Base-by-base conservation (phyloP, 1,140 invertebrate species). In the Bombyx mori region DNA sequence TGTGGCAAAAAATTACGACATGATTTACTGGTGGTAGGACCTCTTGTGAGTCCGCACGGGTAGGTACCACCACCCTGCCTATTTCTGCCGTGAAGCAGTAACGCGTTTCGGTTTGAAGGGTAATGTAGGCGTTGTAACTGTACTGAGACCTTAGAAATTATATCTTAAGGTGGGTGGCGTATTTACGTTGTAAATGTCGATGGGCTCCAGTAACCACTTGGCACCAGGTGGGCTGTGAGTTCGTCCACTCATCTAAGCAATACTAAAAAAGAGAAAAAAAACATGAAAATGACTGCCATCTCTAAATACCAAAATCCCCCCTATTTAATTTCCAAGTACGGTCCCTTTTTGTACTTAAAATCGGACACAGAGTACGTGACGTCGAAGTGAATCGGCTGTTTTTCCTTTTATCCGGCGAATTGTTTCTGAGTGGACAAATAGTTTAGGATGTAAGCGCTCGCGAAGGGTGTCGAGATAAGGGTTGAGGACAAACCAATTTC, bases 371-470 rank as follows among this genome's bases (percentile, higher is more conserved):
- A 60, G 63, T 70, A 76, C 74, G 74, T 73, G 74, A 75, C 64
- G 66, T 62, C 52, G n/a, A 57, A 57, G 61, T 56, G 69, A 72
- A 72, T 70, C 62, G 62, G 61, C 69, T 73, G 72, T 75, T 77
- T 75, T 77, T 77, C 70, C 71, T 70, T 35, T 54, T 54, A 54
- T 54, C 72, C 61, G 43, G 42, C 44, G 63, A 72, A 74, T 74
- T 73, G 71, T 76, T 74, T 73, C 65, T 65, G 69, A 71, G 60
- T 58, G 70, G 70, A 77, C 75, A 75, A 77, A 77, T 77, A 77
- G 75, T 77, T 74, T 69, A 51, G 69, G 66, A 63, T 69, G 71
- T 70, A 68, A 68, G 74, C 66, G 62, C n/a, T 77, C 66, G 71
- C 68, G 69, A 35, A 35, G 50, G 42, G 70, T 69, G 68, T 75